Percentiles rank a stretch among this genome's conserved stretches.
phyloP scores from a whole-genome alignment of 2,113 vertebrate species.

The Symphodus melops region DNA sequence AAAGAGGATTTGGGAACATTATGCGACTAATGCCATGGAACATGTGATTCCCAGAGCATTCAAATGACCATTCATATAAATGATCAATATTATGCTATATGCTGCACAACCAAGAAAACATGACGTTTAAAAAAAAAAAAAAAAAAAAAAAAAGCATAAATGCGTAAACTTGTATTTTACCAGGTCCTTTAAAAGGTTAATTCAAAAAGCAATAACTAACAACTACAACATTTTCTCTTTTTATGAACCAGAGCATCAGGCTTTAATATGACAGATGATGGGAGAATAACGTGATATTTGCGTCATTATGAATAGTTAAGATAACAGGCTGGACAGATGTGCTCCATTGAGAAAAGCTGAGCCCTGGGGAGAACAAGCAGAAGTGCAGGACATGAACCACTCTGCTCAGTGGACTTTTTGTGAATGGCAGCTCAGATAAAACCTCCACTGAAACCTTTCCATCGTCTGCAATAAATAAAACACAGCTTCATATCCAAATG shows the following conservation, averaged over 20 bases:
- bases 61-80: too few relatives aligned
- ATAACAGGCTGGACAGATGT: conserved; percentile 54
- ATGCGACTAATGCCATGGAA: too few relatives aligned
- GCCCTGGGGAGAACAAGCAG: conserved; percentile 36
- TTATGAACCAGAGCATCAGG: neutral
- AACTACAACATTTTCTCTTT: too few relatives aligned
- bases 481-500: neutral
- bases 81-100: too few relatives aligned
- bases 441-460: conserved; percentile 27
- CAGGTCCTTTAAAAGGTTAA: too few relatives aligned
- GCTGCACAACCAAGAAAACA: too few relatives aligned
- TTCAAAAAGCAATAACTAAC: neutral
- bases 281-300: conserved; percentile 6
- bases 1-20: too few relatives aligned
- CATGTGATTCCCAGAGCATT: too few relatives aligned
- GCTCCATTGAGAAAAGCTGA: conserved; percentile 75
- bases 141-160: too few relatives aligned
- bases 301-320: conserved; percentile 1
- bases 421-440: conserved; percentile 74
- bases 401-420: conserved; percentile 70
- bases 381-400: conserved; percentile 36
- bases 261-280: neutral
- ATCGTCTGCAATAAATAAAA: neutral
- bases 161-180: too few relatives aligned
- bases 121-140: too few relatives aligned